Conservation (phyloP, 1,140 invertebrate species). For the Asobara japonica region DNA sequence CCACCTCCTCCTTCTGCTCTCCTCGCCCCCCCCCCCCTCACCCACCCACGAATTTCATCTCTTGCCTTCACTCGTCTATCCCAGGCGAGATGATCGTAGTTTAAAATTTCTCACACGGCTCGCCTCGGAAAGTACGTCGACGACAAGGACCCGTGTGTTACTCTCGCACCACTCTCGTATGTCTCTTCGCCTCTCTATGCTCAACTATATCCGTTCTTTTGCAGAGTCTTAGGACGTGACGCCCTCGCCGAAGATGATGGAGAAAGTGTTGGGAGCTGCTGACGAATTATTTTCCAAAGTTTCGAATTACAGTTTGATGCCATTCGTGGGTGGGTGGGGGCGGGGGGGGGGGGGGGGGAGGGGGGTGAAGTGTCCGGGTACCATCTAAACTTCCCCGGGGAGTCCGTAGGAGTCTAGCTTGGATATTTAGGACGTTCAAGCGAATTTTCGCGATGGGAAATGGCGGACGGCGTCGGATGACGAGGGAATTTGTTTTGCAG, state of each 20-base stretch:
- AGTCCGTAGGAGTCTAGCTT: neutral
- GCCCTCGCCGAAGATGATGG: conserved; percentile 5
- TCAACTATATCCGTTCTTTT: conserved; percentile 8
- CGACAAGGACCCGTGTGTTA: conserved; percentile 31
- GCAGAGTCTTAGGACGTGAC: neutral
- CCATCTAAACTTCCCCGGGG: conserved; percentile 19
- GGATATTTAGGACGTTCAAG: conserved; percentile 28
- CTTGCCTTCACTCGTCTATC: conserved; percentile 21
- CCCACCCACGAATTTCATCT: conserved; percentile 29
- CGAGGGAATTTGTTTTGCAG: neutral
- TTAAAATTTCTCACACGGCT: conserved; percentile 57
- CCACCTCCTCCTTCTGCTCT: too few species aligned
- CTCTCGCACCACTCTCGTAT: neutral
- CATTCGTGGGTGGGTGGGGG: neutral
- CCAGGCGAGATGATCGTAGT: conserved; percentile 52
- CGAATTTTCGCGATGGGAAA: neutral
- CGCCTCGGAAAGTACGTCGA: conserved; percentile 39
- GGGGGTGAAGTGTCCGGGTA: neutral
- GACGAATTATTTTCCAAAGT: conserved; percentile 44
- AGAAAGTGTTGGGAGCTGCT: conserved; percentile 31
- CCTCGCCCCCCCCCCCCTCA: neutral
- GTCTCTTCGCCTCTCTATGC: conserved; percentile 19
- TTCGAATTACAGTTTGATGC: conserved; percentile 42
- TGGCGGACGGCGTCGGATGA: neutral
- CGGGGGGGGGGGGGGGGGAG: too few species aligned